Evolutionary conservation across 2,797 vertebrate genomes (phyloP), one percentile per base, ranked within the genome.

Genomic region (Threskiornis aethiopicus): DNA sequence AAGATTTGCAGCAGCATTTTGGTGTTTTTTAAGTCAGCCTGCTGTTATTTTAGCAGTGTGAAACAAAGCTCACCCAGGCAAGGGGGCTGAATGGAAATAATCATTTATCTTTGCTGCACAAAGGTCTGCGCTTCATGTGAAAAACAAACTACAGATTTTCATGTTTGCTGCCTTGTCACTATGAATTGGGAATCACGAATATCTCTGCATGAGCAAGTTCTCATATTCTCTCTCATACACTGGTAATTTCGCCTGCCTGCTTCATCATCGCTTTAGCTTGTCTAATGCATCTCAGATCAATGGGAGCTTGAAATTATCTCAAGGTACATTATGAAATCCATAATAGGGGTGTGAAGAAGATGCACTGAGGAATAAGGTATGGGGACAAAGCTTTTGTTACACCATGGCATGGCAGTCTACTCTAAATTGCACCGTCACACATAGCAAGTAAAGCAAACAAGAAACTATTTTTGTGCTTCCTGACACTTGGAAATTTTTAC

Each of bases 261-360:
- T 96, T 96, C 91, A 87, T 95, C 89, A 86, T 90, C 16, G 0
- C n/a, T 57, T 95, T 64, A 84, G 76, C 58, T 93, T 97, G 82
- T 93, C 93, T 88, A 89, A 90, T 87, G 80, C 93, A 84, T 61
- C 24, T 14, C 37, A 13, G 77, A 96, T 93, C 97, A 97, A 93
- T 49, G 3, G 39, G 51, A 97, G 84, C 81, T 90, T 95, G 84
- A 97, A 97, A 97, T 96, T 95, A 95, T 90, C 94, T 83, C 71
- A 58, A 93, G 46, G 69, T 75, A 86, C 66, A 44, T 81, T 78
- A 37, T 44, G 52, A 89, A 93, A 97, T 75, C 96, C 37, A 13
- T 44, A 89, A 85, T 37, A 86, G 58, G 67, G 57, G 80, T 82
- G 64, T 88, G 90, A 96, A 97, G 96, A 89, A 47, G 72, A 55